Percentiles rank a stretch among this genome's conserved stretches.
Conservation (phyloP, 1,140 invertebrate species). For the Ectropis grisescens region DNA sequence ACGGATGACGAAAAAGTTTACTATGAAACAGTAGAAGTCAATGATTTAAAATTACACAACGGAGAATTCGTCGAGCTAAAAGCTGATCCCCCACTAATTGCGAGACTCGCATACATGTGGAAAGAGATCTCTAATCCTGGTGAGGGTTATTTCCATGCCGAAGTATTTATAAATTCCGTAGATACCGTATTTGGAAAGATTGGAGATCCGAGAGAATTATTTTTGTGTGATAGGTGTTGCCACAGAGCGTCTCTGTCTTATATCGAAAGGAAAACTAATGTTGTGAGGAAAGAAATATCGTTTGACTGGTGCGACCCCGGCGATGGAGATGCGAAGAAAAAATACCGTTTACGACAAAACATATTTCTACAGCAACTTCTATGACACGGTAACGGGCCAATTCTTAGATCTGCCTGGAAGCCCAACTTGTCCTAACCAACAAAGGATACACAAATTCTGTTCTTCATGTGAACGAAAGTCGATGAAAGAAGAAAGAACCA, state of each 20-base stretch:
- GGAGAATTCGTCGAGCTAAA: constrained; percentile 83
- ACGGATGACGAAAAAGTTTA: constrained; percentile 70
- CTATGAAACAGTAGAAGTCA: constrained; percentile 70
- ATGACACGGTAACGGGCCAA: constrained; percentile 74
- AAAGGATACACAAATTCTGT: constrained; percentile 67
- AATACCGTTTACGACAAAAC: constrained; percentile 69
- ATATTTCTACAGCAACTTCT: constrained; percentile 77
- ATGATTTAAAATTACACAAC: constrained; percentile 51
- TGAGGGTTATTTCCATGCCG: constrained; percentile 74
- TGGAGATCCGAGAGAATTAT: constrained; percentile 83
- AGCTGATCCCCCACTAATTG: constrained; percentile 77
- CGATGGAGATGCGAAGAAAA: constrained; percentile 54
- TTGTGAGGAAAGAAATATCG: constrained; percentile 43
- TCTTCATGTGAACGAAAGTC: constrained; percentile 63
- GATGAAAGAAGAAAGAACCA: constrained; percentile 40
- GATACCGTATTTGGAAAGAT: constrained; percentile 88
- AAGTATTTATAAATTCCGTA: constrained; percentile 78
- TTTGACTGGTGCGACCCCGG: constrained; percentile 64
- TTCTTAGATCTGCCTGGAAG: constrained; percentile 78
- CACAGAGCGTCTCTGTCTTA: constrained; percentile 76
- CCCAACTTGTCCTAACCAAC: constrained; percentile 49
- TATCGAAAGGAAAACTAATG: constrained; percentile 65
- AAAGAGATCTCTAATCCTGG: constrained; percentile 70
- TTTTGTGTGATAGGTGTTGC: constrained; percentile 80
- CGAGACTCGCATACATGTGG: constrained; percentile 81